Percentiles rank a stretch among this genome's conserved stretches.
These are phyloP conservation scores for Rhinolophus ferrumequinum DNA, from an alignment of 2,113 vertebrate genomes.

Conservation along the genomic window DNA sequence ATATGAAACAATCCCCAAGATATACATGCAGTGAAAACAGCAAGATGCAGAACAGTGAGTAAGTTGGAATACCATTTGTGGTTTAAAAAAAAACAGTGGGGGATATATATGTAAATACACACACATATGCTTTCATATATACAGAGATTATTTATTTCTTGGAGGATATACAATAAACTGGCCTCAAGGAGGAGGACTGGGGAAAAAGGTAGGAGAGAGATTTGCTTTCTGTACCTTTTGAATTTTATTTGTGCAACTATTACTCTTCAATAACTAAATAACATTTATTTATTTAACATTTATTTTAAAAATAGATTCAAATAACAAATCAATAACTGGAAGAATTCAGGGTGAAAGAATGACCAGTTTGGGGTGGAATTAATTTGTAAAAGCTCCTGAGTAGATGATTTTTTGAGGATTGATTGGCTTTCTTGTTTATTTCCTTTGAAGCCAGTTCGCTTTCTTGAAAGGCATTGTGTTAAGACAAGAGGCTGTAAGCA, in stretches of 20 bases:
- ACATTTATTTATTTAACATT: background rate
- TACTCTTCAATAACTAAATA: background rate
- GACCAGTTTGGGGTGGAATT: background rate
- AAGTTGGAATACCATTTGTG: background rate
- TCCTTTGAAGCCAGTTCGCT: slow-evolving; percentile 4
- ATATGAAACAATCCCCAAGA: background rate
- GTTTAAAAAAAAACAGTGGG: background rate
- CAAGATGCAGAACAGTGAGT: background rate
- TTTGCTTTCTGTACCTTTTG: background rate
- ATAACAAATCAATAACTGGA: background rate
- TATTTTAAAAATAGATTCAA: background rate
- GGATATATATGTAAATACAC: background rate
- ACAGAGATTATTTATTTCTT: background rate
- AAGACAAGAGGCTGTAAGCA: background rate
- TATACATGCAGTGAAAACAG: background rate
- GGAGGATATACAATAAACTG: background rate
- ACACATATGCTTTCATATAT: background rate
- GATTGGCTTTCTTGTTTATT: background rate
- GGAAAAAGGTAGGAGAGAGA: background rate
- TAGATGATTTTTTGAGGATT: background rate
- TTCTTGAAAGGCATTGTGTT: background rate
- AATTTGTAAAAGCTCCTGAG: background rate
- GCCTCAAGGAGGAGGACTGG: background rate
- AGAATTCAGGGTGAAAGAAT: background rate
- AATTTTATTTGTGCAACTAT: background rate